Evolutionary conservation across 2,797 vertebrate species (phyloP), one percentile per base, ranked within the genome.

Genomic region (Florisuga fusca): DNA sequence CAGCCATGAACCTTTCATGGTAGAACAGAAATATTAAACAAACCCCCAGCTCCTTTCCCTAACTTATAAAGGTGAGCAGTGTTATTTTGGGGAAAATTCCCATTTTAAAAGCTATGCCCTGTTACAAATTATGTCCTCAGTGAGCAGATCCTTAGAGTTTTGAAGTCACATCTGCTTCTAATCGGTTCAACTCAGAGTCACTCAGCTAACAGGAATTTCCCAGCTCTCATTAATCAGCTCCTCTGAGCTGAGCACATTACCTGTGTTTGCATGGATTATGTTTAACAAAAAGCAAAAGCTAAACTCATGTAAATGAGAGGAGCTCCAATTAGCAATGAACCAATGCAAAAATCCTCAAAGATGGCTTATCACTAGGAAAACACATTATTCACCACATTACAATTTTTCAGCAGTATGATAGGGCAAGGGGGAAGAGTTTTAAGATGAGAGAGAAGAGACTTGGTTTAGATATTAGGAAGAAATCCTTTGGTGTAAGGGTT

Each of bases 201-300:
- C 61, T 64, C 33, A 63, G 55, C 72, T 82, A 74, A 63, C 55
- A 54, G 23, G 50, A 74, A 74, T 73, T 74, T 50, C 57, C 61
- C 85, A 77, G 89, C 85, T 89, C 76, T 51, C 69, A 72, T 85
- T 83, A 63, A 89, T 86, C 74, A 92, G 68, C 67, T 74, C 34
- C 89, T 83, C 82, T 69, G 62, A 75, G 89, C 57, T 22, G 45
- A 64, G 78, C 72, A 51, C 34, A 12, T n/a, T 74, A 78, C 53
- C 57, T 83, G 5, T 19, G 46, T 64, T 69, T 66, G 51, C 57
- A 69, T 26, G 57, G 77, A 64, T 55, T 50, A 69, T 3, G 33
- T 25, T 74, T 33, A 31, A 58, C 62, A 64, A 71, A 71, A 87
- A 69, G 53, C 68, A 59, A 74, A 73, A 48, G n/a, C 77, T 50